Base-by-base conservation (phyloP, 2,888 invertebrate genomes). In the Unio pictorum region DNA sequence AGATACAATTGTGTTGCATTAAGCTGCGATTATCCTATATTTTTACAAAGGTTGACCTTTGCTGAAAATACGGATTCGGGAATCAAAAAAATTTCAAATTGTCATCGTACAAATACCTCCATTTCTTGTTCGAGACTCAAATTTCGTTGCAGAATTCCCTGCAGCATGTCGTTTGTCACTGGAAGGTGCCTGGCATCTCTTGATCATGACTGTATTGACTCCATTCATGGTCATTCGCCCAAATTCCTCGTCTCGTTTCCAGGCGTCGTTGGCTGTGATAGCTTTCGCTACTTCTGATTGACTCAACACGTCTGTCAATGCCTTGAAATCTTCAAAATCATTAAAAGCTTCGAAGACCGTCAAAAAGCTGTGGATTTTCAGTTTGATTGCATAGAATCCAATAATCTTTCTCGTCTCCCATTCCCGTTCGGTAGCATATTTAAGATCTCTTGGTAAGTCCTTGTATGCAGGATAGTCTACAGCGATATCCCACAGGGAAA, bases 181-280 rank as follows among this genome's bases (percentile, higher is more conserved):
- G 77, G 77, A 58, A 4, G 62, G 58, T 18, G 57, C 55, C 7
- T 58, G 57, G 8, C 61, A 64, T 15, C 73, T 55, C 26, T 65
- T 62, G 7, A 77, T 73, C 60, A 72, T 58, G 2, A 74, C 68
- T 1, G 77, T 74, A 57, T 74, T 71, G 7, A 77, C 67, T 0
- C 77, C 77, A 57, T 59, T 63, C 8, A 77, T 56, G 55, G 69
- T 68, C 55, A 73, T 64, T 34, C 77, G 62, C 15, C 77, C 77
- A 67, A 69, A 77, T 61, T 77, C 77, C 60, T 73, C 74, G 64
- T 77, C 77, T 20, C 67, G 66, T 26, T 65, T 64, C 77, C 77
- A 77, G 5, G 60, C 62, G 57, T 73, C 76, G 57, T 75, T 64
- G n/a, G 72, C 58, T 63, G 54, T 66, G 17, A 75, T 73, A 8